A percentile compares a stretch with the other conserved stretches of the same genome.
phyloP scores from a whole-genome alignment of 2,797 vertebrate genomes.

The Scolopax bukidnonensis region DNA sequence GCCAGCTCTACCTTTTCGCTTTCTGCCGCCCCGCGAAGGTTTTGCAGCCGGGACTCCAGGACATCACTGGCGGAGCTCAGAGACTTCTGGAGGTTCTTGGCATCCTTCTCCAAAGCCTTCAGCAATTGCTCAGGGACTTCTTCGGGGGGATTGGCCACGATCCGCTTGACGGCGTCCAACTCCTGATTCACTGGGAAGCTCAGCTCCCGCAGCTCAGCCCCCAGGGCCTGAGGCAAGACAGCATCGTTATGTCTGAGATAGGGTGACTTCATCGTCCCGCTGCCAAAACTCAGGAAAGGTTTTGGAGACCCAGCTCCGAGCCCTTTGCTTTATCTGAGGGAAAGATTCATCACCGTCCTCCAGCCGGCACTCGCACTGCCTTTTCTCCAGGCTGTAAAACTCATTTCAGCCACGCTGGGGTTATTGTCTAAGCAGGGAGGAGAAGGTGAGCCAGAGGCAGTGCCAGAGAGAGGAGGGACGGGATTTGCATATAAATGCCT shows the following conservation, averaged over 20 bases:
- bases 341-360: not conserved
- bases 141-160: constrained; percentile 79
- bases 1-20: constrained; percentile 80
- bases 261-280: not conserved
- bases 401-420: not conserved
- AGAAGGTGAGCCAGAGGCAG: not conserved
- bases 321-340: not conserved
- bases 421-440: not conserved
- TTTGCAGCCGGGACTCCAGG: constrained; percentile 79
- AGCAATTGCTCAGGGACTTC: constrained; percentile 91
- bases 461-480: not conserved
- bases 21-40: constrained; percentile 79
- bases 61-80: constrained; percentile 81
- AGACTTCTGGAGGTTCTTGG: constrained; percentile 87
- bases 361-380: not conserved
- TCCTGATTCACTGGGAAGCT: constrained; percentile 83
- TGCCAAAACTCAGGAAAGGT: not conserved
- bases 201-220: constrained; percentile 85
- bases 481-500: not conserved
- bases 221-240: constrained; percentile 79
- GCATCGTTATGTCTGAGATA: not conserved
- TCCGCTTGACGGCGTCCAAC: constrained; percentile 80
- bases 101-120: constrained; percentile 91
- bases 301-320: not conserved
- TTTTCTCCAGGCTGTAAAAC: not conserved